Conservation (phyloP, 2,113 vertebrate species). For the Syrmaticus mikado region DNA sequence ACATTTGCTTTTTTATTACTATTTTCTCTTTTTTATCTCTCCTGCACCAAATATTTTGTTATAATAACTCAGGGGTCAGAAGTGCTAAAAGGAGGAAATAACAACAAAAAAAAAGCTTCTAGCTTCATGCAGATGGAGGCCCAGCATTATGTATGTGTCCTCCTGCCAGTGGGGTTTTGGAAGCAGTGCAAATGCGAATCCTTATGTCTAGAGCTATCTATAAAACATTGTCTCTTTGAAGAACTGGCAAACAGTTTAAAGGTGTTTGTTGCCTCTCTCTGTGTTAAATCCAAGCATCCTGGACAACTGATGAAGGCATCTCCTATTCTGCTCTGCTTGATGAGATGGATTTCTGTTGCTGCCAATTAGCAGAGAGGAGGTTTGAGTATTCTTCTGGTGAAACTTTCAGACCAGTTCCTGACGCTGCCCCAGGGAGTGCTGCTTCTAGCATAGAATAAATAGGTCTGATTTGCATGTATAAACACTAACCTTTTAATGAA, state of each 20-base stretch:
- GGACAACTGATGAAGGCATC: not conserved
- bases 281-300: not conserved
- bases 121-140: not conserved
- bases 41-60: not conserved
- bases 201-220: not conserved
- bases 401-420: not conserved
- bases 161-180: not conserved
- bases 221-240: not conserved
- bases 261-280: not conserved
- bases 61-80: rapidly evolving
- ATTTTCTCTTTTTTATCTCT: not conserved
- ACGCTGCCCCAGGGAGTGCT: not conserved
- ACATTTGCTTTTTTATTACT: not conserved
- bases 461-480: not conserved
- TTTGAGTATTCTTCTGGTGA: not conserved
- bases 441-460: not conserved
- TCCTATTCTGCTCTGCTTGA: not conserved
- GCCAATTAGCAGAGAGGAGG: conserved; percentile 8
- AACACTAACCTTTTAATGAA: not conserved
- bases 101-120: not conserved
- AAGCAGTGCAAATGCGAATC: not conserved
- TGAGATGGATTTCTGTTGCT: not conserved
- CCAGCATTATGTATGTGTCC: not conserved
- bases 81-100: not conserved
- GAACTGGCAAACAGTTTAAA: not conserved